phyloP scores from a whole-genome alignment of 92 coral and sea anemone genomes.

The Bergia sp. region DNA sequence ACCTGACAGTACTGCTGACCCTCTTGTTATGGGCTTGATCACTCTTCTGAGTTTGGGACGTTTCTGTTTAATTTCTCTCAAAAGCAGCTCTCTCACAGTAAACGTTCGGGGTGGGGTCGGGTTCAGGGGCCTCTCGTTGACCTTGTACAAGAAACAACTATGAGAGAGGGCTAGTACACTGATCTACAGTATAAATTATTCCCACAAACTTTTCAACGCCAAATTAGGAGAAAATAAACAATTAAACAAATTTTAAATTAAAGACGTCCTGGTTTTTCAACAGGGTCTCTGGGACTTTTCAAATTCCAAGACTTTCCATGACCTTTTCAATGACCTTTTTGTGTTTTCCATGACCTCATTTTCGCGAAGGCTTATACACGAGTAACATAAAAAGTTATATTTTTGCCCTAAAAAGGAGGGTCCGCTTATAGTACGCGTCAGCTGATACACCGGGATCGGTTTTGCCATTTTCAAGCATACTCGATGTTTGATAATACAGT shows the following conservation, averaged over 20 bases:
- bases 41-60: constrained; percentile 11
- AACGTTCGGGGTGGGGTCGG: constrained; percentile 41
- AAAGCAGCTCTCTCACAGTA: constrained; percentile 26
- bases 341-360: too few relatives aligned
- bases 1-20: not conserved
- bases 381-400: too few relatives aligned
- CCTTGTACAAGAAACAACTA: not conserved
- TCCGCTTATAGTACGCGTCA: too few relatives aligned
- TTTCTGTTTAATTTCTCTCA: constrained; percentile 24
- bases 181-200: too few relatives aligned
- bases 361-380: too few relatives aligned
- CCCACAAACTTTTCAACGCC: not conserved
- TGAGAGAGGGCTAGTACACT: not conserved
- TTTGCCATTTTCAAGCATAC: too few relatives aligned
- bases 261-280: not conserved
- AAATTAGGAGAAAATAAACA: not conserved
- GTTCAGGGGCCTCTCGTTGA: constrained; percentile 20
- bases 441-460: too few relatives aligned
- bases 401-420: too few relatives aligned
- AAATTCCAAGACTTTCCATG: too few relatives aligned
- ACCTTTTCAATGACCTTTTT: too few relatives aligned
- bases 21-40: not conserved
- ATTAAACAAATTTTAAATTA: not conserved
- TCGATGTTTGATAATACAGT: too few relatives aligned
- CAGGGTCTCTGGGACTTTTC: too few relatives aligned